Conservation (phyloP, 2,797 vertebrate genomes). For the Taenioides sp. region DNA sequence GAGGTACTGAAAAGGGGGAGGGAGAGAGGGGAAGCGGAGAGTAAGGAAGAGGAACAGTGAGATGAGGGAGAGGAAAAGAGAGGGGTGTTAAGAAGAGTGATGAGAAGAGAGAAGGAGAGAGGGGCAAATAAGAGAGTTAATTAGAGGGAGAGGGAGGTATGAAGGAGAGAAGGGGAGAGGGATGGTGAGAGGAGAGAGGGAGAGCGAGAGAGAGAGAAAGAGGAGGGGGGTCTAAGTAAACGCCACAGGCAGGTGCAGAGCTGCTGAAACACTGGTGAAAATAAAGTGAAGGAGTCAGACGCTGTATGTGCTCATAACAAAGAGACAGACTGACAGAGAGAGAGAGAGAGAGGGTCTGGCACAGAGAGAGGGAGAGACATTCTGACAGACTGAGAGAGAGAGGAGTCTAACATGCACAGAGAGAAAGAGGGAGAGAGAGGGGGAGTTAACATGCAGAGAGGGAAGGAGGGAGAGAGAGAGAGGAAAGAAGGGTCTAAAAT, state of each 20-base stretch:
- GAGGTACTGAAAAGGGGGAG: no score
- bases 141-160: slow-evolving; percentile 13
- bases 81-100: no score
- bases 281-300: slow-evolving; percentile 46
- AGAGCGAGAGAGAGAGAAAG: slow-evolving; percentile 20
- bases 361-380: no score
- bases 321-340: slow-evolving; percentile 19
- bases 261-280: slow-evolving; percentile 35
- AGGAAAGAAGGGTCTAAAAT: no score
- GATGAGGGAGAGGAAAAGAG: no score
- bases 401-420: not conserved
- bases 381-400: no score
- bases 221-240: slow-evolving; percentile 38
- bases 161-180: not conserved
- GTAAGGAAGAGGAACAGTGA: no score
- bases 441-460: no score
- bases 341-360: not conserved
- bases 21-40: no score
- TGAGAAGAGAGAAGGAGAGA: slow-evolving; percentile 30
- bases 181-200: slow-evolving; percentile 27
- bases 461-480: no score
- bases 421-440: slow-evolving; percentile 12
- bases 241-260: slow-evolving; percentile 61
- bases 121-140: slow-evolving; percentile 33
- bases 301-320: slow-evolving; percentile 53